These are phyloP conservation scores for Conus ventricosus DNA, from an alignment of 1,140 invertebrate species.

Conservation along the genomic window DNA sequence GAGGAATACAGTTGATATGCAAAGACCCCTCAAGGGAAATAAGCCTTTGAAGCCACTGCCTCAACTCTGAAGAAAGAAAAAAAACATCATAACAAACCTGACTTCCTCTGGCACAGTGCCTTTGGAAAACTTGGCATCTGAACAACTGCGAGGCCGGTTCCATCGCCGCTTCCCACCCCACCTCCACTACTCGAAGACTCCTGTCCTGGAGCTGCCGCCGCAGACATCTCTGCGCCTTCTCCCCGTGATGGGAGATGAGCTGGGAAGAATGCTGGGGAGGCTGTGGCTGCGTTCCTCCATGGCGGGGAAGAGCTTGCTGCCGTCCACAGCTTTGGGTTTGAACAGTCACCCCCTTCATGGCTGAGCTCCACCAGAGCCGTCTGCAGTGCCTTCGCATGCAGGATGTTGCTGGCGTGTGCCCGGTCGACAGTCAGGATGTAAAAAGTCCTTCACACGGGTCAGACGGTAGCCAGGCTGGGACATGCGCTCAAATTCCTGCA, in stretches of 20 bases:
- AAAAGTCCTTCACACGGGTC: slow-evolving; percentile 77
- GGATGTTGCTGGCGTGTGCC: slow-evolving; percentile 42
- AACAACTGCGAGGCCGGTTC: slow-evolving; percentile 40
- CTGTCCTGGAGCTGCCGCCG: neutral
- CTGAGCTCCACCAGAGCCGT: slow-evolving; percentile 53
- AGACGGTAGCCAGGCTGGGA: slow-evolving; percentile 80
- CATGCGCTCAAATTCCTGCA: slow-evolving; percentile 81
- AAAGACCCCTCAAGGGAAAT: too few relatives aligned
- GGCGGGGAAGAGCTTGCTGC: slow-evolving; percentile 40
- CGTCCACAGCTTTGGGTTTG: slow-evolving; percentile 38
- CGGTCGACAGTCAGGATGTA: slow-evolving; percentile 79
- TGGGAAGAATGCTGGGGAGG: slow-evolving; percentile 42
- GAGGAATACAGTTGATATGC: too few relatives aligned
- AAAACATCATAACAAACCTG: neutral
- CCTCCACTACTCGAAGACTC: neutral
- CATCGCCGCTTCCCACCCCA: slow-evolving; percentile 19
- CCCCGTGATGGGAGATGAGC: neutral
- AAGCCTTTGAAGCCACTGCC: too few relatives aligned
- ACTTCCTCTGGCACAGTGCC: neutral
- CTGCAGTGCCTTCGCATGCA: slow-evolving; percentile 52
- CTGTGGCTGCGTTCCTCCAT: slow-evolving; percentile 53
- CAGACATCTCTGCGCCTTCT: neutral
- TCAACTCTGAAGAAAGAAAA: too few relatives aligned
- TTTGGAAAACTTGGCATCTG: slow-evolving; percentile 40
- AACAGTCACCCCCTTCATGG: slow-evolving; percentile 40